A percentile compares a stretch with the other conserved stretches of the same genome.
Conservation (phyloP, 2,113 vertebrate species). For the Herpailurus yagouaroundi region DNA sequence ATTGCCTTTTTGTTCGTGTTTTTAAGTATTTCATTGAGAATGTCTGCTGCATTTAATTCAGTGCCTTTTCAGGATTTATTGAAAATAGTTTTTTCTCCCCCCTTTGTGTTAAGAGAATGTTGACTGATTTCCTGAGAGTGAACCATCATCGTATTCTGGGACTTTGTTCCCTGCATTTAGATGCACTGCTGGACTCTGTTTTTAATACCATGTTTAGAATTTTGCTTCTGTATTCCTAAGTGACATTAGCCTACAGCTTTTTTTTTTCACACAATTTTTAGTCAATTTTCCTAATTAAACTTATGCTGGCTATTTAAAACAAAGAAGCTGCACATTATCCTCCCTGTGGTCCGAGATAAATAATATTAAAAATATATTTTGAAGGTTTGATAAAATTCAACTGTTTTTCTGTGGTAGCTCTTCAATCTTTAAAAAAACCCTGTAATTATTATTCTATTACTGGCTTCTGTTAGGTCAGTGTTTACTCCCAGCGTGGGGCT, state of each 20-base stretch:
- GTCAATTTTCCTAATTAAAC: not conserved
- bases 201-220: not conserved
- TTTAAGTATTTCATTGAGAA: not conserved
- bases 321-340: not conserved
- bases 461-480: not conserved
- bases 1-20: not conserved
- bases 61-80: not conserved
- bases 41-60: not conserved
- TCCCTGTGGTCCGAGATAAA: not conserved
- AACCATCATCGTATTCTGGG: not conserved
- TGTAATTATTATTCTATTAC: not conserved
- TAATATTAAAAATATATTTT: conserved; percentile 2
- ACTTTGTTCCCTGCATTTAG: not conserved
- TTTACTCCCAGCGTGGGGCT: not conserved
- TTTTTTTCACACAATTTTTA: not conserved
- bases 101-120: not conserved
- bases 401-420: not conserved
- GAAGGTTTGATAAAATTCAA: not conserved
- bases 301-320: not conserved
- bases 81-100: not conserved
- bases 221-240: not conserved
- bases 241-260: not conserved
- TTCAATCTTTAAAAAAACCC: not conserved
- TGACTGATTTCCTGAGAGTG: not conserved
- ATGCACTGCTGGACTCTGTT: not conserved